These are phyloP conservation scores for Clarias laeviceps DNA, from an alignment of 2,797 vertebrate species.

Conservation along the genomic window DNA sequence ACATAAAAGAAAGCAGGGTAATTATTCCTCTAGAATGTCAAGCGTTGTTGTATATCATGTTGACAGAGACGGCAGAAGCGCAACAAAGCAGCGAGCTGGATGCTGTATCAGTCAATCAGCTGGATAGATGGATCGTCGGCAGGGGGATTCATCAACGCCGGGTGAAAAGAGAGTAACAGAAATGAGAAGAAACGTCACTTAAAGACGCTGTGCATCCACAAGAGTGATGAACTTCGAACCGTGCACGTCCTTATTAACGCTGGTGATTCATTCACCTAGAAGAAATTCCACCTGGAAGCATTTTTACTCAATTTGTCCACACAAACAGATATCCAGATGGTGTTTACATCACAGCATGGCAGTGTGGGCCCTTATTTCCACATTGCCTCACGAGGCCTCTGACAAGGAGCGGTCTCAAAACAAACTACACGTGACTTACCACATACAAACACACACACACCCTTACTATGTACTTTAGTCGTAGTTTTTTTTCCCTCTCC, in stretches of 20 bases:
- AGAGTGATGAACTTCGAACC: slow-evolving; percentile 31
- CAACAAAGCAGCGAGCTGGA: slow-evolving; percentile 44
- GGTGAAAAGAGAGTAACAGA: slow-evolving; percentile 19
- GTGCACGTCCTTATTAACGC: slow-evolving; percentile 14
- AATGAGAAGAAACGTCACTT: slow-evolving; percentile 35
- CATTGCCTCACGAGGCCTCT: neutral
- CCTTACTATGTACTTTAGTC: slow-evolving; percentile 1
- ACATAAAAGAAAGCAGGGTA: neutral
- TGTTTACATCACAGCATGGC: slow-evolving; percentile 19
- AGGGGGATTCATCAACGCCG: slow-evolving; percentile 42
- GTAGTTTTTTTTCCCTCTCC: neutral
- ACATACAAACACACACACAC: neutral
- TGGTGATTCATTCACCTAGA: neutral
- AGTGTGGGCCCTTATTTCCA: slow-evolving; percentile 30
- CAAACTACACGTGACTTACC: neutral
- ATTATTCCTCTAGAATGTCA: slow-evolving; percentile 13
- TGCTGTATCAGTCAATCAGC: slow-evolving; percentile 26
- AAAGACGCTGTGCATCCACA: slow-evolving; percentile 24
- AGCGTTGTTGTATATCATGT: slow-evolving; percentile 1
- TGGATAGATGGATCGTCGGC: slow-evolving; percentile 46
- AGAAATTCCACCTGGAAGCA: slow-evolving; percentile 9
- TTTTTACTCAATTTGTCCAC: slow-evolving; percentile 1
- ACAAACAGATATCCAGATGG: slow-evolving; percentile 8
- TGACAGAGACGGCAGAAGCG: slow-evolving; percentile 24
- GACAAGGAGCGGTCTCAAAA: slow-evolving; percentile 14